A percentile compares a stretch with the other conserved stretches of the same genome.
phyloP scores from a whole-genome alignment of 2,888 invertebrate species.

The Athalia circularis region DNA sequence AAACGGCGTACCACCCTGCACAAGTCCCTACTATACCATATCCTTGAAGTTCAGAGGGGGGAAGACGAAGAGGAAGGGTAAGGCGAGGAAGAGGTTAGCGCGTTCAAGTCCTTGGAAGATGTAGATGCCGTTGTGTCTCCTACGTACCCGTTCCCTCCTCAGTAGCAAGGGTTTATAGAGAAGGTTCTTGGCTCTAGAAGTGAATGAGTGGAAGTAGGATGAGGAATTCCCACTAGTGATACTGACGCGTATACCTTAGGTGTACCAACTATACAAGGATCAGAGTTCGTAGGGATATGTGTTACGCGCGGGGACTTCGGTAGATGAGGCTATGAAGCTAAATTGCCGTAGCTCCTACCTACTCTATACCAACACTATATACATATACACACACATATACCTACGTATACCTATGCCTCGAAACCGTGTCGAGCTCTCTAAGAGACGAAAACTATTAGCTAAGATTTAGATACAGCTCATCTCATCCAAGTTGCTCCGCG shows the following conservation, averaged over 20 bases:
- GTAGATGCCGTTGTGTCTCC: slow-evolving; percentile 3
- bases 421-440: no score
- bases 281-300: not conserved
- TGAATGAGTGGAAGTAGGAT: not conserved
- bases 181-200: not conserved
- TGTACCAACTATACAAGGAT: not conserved
- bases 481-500: slow-evolving; percentile 47
- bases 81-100: slow-evolving; percentile 42
- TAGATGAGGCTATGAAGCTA: slow-evolving; percentile 64
- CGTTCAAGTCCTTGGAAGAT: slow-evolving; percentile 39
- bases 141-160: slow-evolving; percentile 5
- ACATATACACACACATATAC: no score
- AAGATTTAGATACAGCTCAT: slow-evolving; percentile 60
- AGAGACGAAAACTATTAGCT: slow-evolving; percentile 65
- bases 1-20: slow-evolving; percentile 53
- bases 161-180: not conserved
- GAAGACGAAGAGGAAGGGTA: slow-evolving; percentile 10
- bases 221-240: not conserved
- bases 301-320: slow-evolving; percentile 4
- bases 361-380: not conserved
- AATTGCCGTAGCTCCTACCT: slow-evolving; percentile 61
- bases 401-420: not conserved
- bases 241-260: not conserved
- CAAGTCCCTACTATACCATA: no score
- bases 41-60: slow-evolving; percentile 50